Evolutionary conservation across 2,797 vertebrate species (phyloP).

Genomic region (Odontamblyopus rebecca): DNA sequence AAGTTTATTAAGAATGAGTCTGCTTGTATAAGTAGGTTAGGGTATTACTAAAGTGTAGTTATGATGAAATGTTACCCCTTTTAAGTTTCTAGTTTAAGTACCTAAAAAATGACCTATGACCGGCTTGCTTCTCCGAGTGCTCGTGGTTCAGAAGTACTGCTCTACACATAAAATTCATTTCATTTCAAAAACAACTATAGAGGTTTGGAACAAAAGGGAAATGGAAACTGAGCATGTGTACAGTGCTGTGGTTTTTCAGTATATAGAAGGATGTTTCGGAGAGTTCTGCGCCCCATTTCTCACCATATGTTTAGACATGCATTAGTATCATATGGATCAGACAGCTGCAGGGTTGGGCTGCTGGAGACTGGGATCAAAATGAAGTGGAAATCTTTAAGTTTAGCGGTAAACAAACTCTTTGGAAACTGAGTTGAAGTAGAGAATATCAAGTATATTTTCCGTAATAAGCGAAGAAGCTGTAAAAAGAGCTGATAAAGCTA

Average conservation of each 20-base stretch:
- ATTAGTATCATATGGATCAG: slow-evolving; percentile 24
- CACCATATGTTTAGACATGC: slow-evolving; percentile 8
- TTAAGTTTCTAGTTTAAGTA: neutral
- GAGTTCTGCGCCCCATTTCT: slow-evolving; percentile 1
- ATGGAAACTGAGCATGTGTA: slow-evolving; percentile 14
- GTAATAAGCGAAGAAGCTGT: too few species aligned
- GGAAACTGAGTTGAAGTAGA: neutral
- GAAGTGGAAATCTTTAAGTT: neutral
- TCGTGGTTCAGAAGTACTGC: neutral
- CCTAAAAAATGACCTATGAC: slow-evolving; percentile 1
- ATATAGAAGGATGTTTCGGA: slow-evolving; percentile 6
- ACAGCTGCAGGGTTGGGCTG: slow-evolving; percentile 11
- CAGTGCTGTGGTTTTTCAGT: slow-evolving; percentile 19
- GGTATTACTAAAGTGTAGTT: too few species aligned
- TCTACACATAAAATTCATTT: neutral
- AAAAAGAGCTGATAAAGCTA: too few species aligned
- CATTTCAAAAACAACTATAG: slow-evolving; percentile 29
- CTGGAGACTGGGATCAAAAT: slow-evolving; percentile 25
- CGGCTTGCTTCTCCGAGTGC: neutral
- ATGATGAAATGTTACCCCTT: neutral
- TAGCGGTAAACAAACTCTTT: neutral
- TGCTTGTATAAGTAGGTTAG: too few species aligned
- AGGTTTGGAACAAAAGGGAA: slow-evolving; percentile 36
- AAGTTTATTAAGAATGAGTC: too few species aligned
- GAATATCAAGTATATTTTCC: too few species aligned